Percentiles rank a stretch among this genome's conserved stretches.
These are phyloP conservation scores for Rhabdornis inornatus DNA, from an alignment of 2,113 vertebrate species.

Conservation along the genomic window DNA sequence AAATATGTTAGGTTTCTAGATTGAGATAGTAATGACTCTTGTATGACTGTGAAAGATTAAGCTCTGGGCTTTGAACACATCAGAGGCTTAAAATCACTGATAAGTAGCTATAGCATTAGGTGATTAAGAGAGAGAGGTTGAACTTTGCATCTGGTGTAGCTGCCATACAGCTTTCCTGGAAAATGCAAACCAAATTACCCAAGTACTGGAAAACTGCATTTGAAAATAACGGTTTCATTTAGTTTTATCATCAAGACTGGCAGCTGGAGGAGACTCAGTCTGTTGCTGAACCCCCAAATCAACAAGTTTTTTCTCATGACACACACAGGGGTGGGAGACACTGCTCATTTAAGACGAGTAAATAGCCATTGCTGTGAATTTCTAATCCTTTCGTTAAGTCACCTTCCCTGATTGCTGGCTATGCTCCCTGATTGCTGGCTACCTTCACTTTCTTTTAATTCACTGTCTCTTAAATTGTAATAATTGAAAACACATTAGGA, in stretches of 20 bases:
- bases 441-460: slow-evolving; percentile 33
- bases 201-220: background rate
- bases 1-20: background rate
- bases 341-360: slow-evolving; percentile 18
- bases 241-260: background rate
- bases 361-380: slow-evolving; percentile 18
- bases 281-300: background rate
- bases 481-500: slow-evolving; percentile 61
- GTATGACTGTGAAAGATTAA: background rate
- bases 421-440: slow-evolving; percentile 4
- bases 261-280: slow-evolving; percentile 33
- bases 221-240: slow-evolving; percentile 6
- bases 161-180: slow-evolving; percentile 26
- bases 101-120: background rate
- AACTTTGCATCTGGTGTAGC: slow-evolving; percentile 21
- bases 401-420: background rate
- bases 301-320: slow-evolving; percentile 40
- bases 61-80: background rate
- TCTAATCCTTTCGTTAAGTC: slow-evolving; percentile 11
- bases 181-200: slow-evolving; percentile 43
- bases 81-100: background rate
- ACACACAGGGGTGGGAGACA: background rate
- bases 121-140: background rate
- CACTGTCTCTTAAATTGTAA: slow-evolving; percentile 54
- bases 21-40: slow-evolving; percentile 5